A percentile compares a stretch with the other conserved stretches of the same genome.
phyloP scores from a whole-genome alignment of 2,888 invertebrate genomes.

The Acanthopleura granulata region DNA sequence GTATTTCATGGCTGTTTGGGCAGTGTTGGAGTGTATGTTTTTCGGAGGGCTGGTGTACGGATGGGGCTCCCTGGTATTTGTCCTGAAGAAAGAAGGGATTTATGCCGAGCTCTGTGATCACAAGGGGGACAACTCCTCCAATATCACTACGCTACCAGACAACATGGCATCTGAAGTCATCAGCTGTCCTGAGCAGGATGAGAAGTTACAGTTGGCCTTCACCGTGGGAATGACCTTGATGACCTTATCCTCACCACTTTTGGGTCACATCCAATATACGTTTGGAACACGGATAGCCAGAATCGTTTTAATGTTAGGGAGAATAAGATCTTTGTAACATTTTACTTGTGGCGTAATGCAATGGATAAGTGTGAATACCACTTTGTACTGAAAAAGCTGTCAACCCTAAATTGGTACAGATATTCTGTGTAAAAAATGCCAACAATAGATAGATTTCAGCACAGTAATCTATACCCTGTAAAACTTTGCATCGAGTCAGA shows the following conservation, averaged over 20 bases:
- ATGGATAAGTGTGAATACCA: too few relatives aligned
- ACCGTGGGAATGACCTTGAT: slow-evolving; percentile 48
- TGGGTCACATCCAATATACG: slow-evolving; percentile 51
- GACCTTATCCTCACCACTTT: slow-evolving; percentile 48
- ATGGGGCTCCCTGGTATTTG: slow-evolving; percentile 52
- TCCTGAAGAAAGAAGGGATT: slow-evolving; percentile 46
- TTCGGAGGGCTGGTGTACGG: slow-evolving; percentile 54
- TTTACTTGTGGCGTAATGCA: too few relatives aligned
- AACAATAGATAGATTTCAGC: too few relatives aligned
- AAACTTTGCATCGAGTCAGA: too few relatives aligned
- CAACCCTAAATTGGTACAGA: too few relatives aligned
- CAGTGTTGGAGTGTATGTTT: slow-evolving; percentile 45
- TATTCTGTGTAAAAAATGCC: too few relatives aligned
- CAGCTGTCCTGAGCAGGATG: slow-evolving; percentile 41
- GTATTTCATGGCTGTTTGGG: slow-evolving; percentile 41
- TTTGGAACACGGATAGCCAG: slow-evolving; percentile 53
- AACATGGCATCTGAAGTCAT: not conserved
- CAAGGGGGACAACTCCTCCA: not conserved
- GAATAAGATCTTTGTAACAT: too few relatives aligned
- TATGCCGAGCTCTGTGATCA: slow-evolving; percentile 40
- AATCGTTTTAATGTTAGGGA: slow-evolving; percentile 44
- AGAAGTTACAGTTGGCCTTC: slow-evolving; percentile 44
- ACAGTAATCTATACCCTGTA: too few relatives aligned
- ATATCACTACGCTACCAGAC: not conserved
- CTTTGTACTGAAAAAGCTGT: too few relatives aligned